Evolutionary conservation across 1,140 invertebrate genomes (phyloP), one percentile per base, ranked within the genome.

Genomic region (Chironomus striatipennis): DNA sequence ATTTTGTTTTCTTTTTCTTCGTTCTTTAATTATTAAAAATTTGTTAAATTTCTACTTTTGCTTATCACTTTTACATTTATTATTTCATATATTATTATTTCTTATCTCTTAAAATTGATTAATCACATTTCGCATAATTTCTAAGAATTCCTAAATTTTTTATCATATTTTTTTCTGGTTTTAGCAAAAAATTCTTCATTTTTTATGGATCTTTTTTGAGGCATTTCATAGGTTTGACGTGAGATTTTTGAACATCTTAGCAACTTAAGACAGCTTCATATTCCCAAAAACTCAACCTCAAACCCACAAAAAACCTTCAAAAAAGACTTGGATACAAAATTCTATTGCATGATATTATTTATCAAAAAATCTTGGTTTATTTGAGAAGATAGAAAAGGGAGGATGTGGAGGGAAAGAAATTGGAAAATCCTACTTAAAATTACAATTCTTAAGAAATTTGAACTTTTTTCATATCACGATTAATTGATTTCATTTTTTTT

Each of bases 351-450:
- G 8, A 2, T 2, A 47, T 12, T 47, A 8, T 47, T 47, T 47
- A 9, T 12, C 9, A 47, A 15, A 2, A 43, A 47, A 47, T 34
- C 24, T 34, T 34, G 24, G 24, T 34, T 34, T n/a, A n/a, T n/a
- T 5, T 34, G 24, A 34, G 24, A 34, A 34, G 24, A 34, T 34
- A 34, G 24, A 34, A 34, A 34, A 34, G 24, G 1, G 0, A 1
- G 9, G 12, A 12, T 15, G n/a, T n/a, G 47, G 47, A 57, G n/a
- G 47, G 47, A 57, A 57, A 57, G n/a, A 57, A 57, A 57, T 57
- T 57, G 47, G 47, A 57, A 57, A 57, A 57, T 57, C 47, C 47
- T 57, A 57, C 47, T 57, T 57, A 57, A 57, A 57, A 57, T 57
- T 57, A 57, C 47, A 1, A 57, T 57, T 57, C 47, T 57, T 57